Conservation (phyloP, 2,113 vertebrate species). For the Chlorodrepanis virens region DNA sequence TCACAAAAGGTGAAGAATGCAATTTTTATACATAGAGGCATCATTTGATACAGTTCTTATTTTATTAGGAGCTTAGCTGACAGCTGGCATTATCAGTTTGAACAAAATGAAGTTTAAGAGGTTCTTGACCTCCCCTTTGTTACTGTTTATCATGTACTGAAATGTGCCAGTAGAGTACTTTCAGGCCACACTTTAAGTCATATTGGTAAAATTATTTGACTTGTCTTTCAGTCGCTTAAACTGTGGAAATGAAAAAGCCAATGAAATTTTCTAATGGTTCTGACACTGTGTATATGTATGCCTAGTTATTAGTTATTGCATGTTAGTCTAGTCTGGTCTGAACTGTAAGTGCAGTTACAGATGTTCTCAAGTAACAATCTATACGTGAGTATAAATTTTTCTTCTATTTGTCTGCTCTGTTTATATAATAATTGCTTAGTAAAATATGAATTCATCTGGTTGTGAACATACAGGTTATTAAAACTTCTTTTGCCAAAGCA, state of each 20-base stretch:
- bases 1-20: background rate
- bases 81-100: background rate
- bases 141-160: background rate
- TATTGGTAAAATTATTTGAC: background rate
- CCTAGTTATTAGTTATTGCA: background rate
- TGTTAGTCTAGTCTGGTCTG: background rate
- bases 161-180: background rate
- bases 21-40: background rate
- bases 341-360: background rate
- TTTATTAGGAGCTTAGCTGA: background rate
- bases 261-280: background rate
- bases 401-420: background rate
- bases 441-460: background rate
- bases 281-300: background rate
- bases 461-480: background rate
- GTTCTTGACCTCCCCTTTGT: background rate
- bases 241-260: background rate
- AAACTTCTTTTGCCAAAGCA: background rate
- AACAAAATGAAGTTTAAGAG: background rate
- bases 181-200: background rate
- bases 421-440: background rate
- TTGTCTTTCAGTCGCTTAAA: background rate
- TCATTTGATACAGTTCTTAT: background rate
- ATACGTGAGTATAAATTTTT: background rate
- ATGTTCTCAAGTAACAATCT: background rate